Evolutionary conservation across 2,888 invertebrate genomes (phyloP).

Genomic region (Andrena praecox): DNA sequence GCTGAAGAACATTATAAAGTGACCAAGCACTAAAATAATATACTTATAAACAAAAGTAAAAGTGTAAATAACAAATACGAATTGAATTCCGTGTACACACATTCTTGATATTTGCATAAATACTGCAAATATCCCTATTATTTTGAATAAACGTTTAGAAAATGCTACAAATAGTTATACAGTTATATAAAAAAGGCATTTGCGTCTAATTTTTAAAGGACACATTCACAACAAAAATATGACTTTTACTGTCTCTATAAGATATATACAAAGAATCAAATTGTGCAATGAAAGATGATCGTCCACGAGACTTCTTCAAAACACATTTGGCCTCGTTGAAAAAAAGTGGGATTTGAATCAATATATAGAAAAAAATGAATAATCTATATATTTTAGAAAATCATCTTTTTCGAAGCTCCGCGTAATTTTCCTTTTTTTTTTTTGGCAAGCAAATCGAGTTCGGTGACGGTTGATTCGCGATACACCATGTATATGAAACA

Average conservation of each 20-base stretch:
- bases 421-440: not conserved
- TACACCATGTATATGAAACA: conserved; percentile 42
- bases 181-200: not conserved
- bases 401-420: not conserved
- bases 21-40: no score
- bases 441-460: not conserved
- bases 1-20: no score
- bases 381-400: not conserved
- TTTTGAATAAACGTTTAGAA: not conserved
- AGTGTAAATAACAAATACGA: no score
- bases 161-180: not conserved
- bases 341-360: not conserved
- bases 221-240: no score
- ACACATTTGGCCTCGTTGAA: no score
- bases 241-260: no score
- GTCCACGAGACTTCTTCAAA: no score
- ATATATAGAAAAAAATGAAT: not conserved
- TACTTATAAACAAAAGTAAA: no score
- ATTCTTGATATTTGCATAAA: no score
- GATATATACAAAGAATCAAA: no score
- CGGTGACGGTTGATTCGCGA: conserved; percentile 15
- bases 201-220: not conserved
- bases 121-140: not conserved
- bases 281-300: no score
- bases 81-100: no score